Evolutionary conservation across 2,113 vertebrate species (phyloP).

Genomic region (Camelus dromedarius): DNA sequence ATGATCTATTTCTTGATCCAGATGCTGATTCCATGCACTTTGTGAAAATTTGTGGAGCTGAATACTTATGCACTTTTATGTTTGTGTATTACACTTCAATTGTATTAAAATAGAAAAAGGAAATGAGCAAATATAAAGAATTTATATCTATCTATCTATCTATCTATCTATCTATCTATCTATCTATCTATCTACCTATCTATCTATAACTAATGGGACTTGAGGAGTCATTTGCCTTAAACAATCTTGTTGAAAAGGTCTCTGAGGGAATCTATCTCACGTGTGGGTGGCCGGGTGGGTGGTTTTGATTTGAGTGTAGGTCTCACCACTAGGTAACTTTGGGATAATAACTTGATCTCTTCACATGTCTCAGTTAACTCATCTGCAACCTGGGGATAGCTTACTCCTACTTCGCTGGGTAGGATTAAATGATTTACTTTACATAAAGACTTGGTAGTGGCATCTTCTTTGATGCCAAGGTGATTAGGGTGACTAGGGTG

Average conservation of each 20-base stretch:
- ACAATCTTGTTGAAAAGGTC: not conserved
- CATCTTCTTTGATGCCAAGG: not conserved
- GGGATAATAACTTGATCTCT: not conserved
- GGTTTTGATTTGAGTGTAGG: not conserved
- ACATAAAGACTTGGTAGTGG: not conserved
- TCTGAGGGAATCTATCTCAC: not conserved
- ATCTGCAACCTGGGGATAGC: not conserved
- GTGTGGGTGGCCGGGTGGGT: accelerated
- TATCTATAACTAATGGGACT: not conserved
- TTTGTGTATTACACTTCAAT: not conserved
- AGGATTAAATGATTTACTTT: not conserved
- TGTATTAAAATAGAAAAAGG: not conserved
- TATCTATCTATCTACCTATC: no score
- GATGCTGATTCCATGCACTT: not conserved
- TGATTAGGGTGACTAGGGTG: not conserved
- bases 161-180: no score
- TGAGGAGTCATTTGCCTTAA: not conserved
- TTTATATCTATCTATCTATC: no score
- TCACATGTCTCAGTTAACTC: not conserved
- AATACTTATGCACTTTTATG: not conserved
- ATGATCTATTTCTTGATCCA: not conserved
- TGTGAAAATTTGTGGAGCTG: not conserved
- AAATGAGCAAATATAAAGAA: not conserved
- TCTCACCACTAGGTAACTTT: not conserved
- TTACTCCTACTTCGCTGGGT: not conserved